A percentile compares a stretch with the other conserved stretches of the same genome.
Conservation (phyloP, 2,797 vertebrate genomes). For the Odontamblyopus rebecca region DNA sequence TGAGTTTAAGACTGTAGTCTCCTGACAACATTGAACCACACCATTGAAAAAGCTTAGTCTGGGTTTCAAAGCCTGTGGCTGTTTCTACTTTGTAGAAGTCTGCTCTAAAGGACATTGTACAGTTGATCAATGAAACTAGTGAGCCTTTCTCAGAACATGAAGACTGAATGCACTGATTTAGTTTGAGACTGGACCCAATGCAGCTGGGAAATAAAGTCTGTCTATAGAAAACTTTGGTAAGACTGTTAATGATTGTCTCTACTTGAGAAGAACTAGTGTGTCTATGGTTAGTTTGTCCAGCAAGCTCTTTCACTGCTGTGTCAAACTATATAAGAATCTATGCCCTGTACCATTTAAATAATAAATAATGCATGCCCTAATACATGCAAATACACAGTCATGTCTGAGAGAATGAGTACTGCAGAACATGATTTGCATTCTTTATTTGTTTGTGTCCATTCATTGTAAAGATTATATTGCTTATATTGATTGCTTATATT, state of each 20-base stretch:
- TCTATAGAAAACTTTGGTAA: constrained; percentile 22
- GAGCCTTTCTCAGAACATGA: constrained; percentile 1
- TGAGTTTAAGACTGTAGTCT: no score
- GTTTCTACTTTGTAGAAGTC: neutral
- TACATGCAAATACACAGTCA: neutral
- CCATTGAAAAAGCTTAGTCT: neutral
- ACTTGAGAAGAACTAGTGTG: constrained; percentile 6
- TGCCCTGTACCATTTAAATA: neutral
- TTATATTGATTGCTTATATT: neutral
- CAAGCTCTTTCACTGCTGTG: neutral
- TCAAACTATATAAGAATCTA: neutral
- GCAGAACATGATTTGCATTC: no score
- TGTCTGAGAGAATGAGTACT: neutral
- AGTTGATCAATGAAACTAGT: constrained; percentile 15
- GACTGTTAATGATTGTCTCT: neutral
- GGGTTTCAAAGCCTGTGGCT: neutral
- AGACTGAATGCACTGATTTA: constrained; percentile 17
- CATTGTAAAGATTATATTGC: neutral
- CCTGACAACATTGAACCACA: no score
- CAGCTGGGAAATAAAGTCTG: constrained; percentile 40
- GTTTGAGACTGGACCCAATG: constrained; percentile 25
- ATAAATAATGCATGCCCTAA: neutral
- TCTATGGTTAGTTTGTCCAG: neutral
- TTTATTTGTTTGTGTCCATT: neutral
- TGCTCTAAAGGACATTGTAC: constrained; percentile 8